phyloP scores from a whole-genome alignment of 2,888 invertebrate species.

The Maniola hyperantus region DNA sequence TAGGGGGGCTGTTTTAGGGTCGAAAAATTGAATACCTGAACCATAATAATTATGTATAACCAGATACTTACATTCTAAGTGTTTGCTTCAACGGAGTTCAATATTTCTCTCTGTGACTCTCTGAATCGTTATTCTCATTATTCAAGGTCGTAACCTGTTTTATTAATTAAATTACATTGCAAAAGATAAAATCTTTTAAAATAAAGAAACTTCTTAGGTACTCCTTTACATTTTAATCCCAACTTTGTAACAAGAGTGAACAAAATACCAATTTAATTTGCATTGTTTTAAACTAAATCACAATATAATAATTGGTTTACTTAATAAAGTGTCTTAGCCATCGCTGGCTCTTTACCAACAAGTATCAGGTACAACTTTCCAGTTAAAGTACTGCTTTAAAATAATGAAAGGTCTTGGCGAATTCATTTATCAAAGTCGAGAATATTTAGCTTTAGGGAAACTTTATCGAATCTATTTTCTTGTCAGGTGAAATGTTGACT shows the following conservation, averaged over 20 bases:
- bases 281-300: constrained; percentile 16
- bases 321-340: constrained; percentile 6
- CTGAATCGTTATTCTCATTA: too few species aligned
- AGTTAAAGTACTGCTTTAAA: constrained; percentile 16
- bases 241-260: constrained; percentile 11
- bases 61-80: too few species aligned
- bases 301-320: constrained; percentile 13
- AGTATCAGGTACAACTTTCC: constrained; percentile 19
- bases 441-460: constrained; percentile 20
- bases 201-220: too few species aligned
- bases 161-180: too few species aligned
- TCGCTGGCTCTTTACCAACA: constrained; percentile 11
- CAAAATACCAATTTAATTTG: constrained; percentile 9
- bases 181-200: too few species aligned
- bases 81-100: too few species aligned
- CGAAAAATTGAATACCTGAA: too few species aligned
- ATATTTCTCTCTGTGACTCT: too few species aligned
- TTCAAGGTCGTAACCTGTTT: too few species aligned
- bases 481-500: constrained; percentile 20
- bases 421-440: constrained; percentile 27
- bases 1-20: too few species aligned
- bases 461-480: constrained; percentile 23
- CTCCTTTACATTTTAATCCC: too few species aligned
- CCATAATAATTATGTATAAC: too few species aligned
- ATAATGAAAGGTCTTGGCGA: constrained; percentile 17